These are phyloP conservation scores for Lysiphlebus fabarum DNA, from an alignment of 1,140 invertebrate genomes.

Conservation along the genomic window DNA sequence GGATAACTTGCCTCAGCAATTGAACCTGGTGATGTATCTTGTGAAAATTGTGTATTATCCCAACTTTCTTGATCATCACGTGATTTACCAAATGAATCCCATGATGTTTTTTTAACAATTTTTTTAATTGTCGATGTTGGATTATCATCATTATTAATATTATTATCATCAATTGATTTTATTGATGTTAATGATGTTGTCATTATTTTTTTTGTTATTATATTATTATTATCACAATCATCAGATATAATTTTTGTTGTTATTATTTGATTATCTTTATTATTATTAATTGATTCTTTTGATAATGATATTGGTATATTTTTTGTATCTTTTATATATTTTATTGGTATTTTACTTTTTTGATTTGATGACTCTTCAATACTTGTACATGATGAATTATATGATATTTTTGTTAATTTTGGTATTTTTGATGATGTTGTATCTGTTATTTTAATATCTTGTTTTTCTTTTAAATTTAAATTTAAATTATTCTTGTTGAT, in stretches of 20 bases:
- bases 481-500: constrained; percentile 43
- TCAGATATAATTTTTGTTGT: constrained; percentile 5
- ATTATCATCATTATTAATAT: constrained; percentile 12
- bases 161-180: constrained; percentile 26
- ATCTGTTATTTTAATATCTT: constrained; percentile 26
- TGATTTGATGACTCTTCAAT: constrained; percentile 24
- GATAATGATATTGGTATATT: background rate
- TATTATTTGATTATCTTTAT: background rate
- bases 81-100: constrained; percentile 31
- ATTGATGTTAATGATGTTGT: constrained; percentile 21
- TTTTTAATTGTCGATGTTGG: constrained; percentile 23
- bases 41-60: constrained; percentile 43
- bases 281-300: background rate
- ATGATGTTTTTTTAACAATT: constrained; percentile 24
- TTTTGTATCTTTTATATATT: constrained; percentile 23
- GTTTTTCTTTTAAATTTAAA: constrained; percentile 41
- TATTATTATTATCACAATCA: constrained; percentile 3
- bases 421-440: constrained; percentile 30
- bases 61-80: constrained; percentile 40
- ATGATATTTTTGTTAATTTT: constrained; percentile 28
- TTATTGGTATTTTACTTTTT: constrained; percentile 54
- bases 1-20: constrained; percentile 40
- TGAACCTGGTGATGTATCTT: constrained; percentile 48
- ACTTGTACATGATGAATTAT: background rate
- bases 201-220: constrained; percentile 17